Evolutionary conservation across 1,140 invertebrate species (phyloP).

Genomic region (Araneus ventricosus): DNA sequence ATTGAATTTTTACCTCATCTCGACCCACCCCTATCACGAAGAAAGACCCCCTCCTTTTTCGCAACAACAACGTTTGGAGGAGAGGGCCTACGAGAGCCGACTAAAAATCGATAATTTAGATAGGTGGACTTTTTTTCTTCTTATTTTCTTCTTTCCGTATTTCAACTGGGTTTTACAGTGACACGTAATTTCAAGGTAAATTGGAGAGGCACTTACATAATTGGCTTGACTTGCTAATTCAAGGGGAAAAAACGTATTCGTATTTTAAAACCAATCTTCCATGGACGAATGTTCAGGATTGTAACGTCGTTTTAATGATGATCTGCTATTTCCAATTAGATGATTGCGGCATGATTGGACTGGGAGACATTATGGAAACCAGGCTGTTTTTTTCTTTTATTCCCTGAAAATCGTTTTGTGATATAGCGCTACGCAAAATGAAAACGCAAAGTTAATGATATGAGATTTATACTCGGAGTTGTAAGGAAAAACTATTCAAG

Average conservation of each 20-base stretch:
- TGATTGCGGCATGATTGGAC: background rate
- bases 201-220: conserved; percentile 45
- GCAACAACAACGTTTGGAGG: conserved; percentile 47
- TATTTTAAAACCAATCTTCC: conserved; percentile 19
- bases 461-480: too few species aligned
- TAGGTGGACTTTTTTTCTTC: background rate
- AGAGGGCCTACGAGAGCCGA: background rate
- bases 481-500: too few species aligned
- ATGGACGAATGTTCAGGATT: background rate
- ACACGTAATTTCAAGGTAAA: conserved; percentile 19
- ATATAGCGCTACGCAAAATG: too few species aligned
- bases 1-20: conserved; percentile 64
- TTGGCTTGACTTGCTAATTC: conserved; percentile 58
- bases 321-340: background rate
- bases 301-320: background rate
- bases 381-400: background rate
- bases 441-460: too few species aligned
- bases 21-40: background rate
- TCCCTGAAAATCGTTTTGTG: too few species aligned
- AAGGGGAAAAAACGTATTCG: background rate
- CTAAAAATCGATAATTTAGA: conserved; percentile 58
- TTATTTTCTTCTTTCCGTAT: background rate
- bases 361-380: background rate
- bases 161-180: background rate
- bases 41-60: background rate